Evolutionary conservation across 2,113 vertebrate species (phyloP).

Genomic region (Mastomys natalensis): DNA sequence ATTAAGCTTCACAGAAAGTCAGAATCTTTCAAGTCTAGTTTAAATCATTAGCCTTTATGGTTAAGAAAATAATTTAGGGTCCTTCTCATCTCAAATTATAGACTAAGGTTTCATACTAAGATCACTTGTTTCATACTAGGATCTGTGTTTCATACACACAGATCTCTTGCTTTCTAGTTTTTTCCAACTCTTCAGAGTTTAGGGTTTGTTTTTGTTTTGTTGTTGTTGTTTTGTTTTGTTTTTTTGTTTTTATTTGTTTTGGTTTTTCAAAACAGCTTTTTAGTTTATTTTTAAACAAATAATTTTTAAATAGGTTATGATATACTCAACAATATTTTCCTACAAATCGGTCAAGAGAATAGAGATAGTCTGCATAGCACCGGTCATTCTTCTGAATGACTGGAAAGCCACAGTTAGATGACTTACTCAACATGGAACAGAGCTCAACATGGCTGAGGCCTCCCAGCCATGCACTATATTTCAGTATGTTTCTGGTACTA

Average conservation of each 20-base stretch:
- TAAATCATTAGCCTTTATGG: conserved; percentile 17
- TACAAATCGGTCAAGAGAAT: neutral
- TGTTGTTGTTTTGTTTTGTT: no score
- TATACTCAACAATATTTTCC: neutral
- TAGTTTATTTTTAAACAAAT: neutral
- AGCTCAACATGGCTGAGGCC: no score
- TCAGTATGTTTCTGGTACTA: neutral
- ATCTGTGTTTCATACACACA: no score
- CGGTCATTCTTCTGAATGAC: no score
- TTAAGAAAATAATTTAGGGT: conserved; percentile 1
- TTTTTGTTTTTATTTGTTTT: no score
- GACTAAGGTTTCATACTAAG: neutral
- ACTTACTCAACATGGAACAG: no score
- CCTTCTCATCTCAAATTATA: neutral
- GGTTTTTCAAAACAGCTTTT: neutral
- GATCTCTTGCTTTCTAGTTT: neutral
- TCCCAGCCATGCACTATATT: accelerated
- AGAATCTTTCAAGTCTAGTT: neutral
- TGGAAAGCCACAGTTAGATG: neutral
- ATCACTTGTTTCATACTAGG: no score
- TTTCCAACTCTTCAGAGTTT: neutral
- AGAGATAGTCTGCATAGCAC: neutral
- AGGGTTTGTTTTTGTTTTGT: no score
- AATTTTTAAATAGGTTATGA: neutral
- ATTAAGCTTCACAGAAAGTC: neutral